A percentile compares a stretch with the other conserved stretches of the same genome.
These are phyloP conservation scores for Scaptomyza tumidula DNA, from an alignment of 2,888 invertebrate species.

Conservation along the genomic window DNA sequence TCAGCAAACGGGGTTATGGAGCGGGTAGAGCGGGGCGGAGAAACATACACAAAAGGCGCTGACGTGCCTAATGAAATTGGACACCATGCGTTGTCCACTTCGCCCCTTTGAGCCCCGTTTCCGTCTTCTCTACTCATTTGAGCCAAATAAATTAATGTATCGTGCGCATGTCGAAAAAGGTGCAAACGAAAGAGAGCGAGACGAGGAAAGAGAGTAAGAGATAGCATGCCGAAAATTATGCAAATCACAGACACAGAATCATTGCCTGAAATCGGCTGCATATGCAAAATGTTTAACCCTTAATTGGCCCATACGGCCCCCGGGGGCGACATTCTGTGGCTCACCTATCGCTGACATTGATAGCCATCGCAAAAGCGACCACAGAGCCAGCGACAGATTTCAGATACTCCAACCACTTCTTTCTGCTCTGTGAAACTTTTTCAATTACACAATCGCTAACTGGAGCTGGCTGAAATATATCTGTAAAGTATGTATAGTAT, in stretches of 20 bases:
- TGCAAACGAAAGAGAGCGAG: not conserved
- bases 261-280: slow-evolving; percentile 43
- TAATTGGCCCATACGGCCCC: slow-evolving; percentile 76
- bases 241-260: slow-evolving; percentile 65
- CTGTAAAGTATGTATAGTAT: not conserved
- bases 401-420: slow-evolving; percentile 40
- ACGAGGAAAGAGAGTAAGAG: slow-evolving; percentile 8
- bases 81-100: slow-evolving; percentile 67
- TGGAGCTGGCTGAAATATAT: slow-evolving; percentile 15
- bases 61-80: slow-evolving; percentile 78
- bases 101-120: not conserved
- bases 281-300: slow-evolving; percentile 80
- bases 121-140: slow-evolving; percentile 5
- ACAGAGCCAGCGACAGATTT: slow-evolving; percentile 32
- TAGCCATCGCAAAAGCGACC: slow-evolving; percentile 55
- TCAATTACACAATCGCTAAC: slow-evolving; percentile 66
- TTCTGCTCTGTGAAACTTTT: slow-evolving; percentile 55
- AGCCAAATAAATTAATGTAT: slow-evolving; percentile 78
- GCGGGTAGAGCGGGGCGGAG: slow-evolving; percentile 11
- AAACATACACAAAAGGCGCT: slow-evolving; percentile 38
- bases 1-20: slow-evolving; percentile 14
- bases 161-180: slow-evolving; percentile 51
- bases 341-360: slow-evolving; percentile 76
- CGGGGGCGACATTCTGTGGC: slow-evolving; percentile 58
- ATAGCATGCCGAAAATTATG: slow-evolving; percentile 71